Conservation (phyloP, 2,797 vertebrate species). For the Sebastes matsubarae region DNA sequence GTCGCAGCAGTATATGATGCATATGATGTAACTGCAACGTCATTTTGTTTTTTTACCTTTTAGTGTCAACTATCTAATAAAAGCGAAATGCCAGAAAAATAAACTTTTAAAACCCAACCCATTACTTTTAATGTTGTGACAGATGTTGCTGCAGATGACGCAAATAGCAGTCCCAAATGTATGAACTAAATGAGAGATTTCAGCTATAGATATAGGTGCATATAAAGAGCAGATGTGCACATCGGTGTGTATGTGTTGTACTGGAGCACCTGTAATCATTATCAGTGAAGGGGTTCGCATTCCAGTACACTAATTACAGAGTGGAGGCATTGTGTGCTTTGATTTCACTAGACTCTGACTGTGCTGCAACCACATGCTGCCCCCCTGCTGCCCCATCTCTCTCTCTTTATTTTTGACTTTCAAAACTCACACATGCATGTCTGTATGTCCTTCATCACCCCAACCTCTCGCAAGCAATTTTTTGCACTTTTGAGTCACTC, state of each 20-base stretch:
- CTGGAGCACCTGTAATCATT: slow-evolving; percentile 68
- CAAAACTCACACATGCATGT: slow-evolving; percentile 33
- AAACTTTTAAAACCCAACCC: slow-evolving; percentile 32
- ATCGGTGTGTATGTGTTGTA: slow-evolving; percentile 16
- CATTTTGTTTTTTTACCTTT: slow-evolving; percentile 23
- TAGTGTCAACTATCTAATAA: slow-evolving; percentile 43
- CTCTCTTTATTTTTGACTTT: slow-evolving; percentile 27
- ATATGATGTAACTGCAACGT: slow-evolving; percentile 7
- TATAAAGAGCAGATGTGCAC: slow-evolving; percentile 59
- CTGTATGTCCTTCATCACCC: slow-evolving; percentile 4
- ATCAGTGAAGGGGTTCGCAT: slow-evolving; percentile 70
- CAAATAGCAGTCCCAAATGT: slow-evolving; percentile 27
- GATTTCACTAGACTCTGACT: slow-evolving; percentile 69
- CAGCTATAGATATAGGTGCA: slow-evolving; percentile 24
- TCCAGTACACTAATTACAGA: slow-evolving; percentile 73
- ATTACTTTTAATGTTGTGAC: slow-evolving; percentile 58
- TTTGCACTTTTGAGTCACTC: neutral
- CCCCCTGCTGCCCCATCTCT: slow-evolving; percentile 48
- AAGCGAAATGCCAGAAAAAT: slow-evolving; percentile 39
- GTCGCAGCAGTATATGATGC: neutral
- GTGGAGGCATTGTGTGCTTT: slow-evolving; percentile 58
- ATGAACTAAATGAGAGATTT: slow-evolving; percentile 23
- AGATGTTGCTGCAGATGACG: slow-evolving; percentile 51
- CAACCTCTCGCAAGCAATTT: neutral
- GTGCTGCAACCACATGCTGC: slow-evolving; percentile 53